Evolutionary conservation across 1,140 invertebrate genomes (phyloP), one percentile per base, ranked within the genome.

Genomic region (Anadara kagoshimensis): DNA sequence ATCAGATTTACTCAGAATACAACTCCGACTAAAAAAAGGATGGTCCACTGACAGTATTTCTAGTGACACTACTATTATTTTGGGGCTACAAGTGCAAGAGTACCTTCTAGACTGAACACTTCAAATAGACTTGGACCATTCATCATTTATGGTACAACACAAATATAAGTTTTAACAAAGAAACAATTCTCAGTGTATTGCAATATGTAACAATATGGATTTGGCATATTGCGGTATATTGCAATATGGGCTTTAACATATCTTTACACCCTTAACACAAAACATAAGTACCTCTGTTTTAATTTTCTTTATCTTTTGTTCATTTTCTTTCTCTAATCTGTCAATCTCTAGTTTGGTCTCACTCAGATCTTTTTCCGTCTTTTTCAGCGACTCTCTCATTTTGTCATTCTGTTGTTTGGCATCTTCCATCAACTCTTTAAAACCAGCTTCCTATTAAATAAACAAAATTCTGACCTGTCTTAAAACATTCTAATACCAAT

Each of bases 231-330:
- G n/a, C n/a, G n/a, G n/a, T n/a, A n/a, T n/a, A n/a, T n/a, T n/a
- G n/a, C n/a, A n/a, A n/a, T n/a, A n/a, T n/a, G n/a, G n/a, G n/a
- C 24, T 22, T 29, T 18, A 22, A 63, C 12, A 54, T 29, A 20
- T 45, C n/a, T 53, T 43, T 12, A 20, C 11, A 47, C 18, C 5
- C 14, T 20, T 44, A 12, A 45, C 18, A 47, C 47, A n/a, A 57
- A 47, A 61, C 69, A 69, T 18, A 61, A 7, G 0, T 57, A 65
- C 49, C 73, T 71, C 72, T 71, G 71, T 64, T 56, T 73, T 68
- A 56, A 65, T 47, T 59, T 59, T 54, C 20, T 65, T 56, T 64
- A 69, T 54, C 66, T 68, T 56, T 69, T 70, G 45, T 29, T 44
- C 49, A 47, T 62, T 67, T 41, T 68, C 64, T 26, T 51, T 62